Conservation (phyloP, 2,797 vertebrate species). For the Botia almorhae region DNA sequence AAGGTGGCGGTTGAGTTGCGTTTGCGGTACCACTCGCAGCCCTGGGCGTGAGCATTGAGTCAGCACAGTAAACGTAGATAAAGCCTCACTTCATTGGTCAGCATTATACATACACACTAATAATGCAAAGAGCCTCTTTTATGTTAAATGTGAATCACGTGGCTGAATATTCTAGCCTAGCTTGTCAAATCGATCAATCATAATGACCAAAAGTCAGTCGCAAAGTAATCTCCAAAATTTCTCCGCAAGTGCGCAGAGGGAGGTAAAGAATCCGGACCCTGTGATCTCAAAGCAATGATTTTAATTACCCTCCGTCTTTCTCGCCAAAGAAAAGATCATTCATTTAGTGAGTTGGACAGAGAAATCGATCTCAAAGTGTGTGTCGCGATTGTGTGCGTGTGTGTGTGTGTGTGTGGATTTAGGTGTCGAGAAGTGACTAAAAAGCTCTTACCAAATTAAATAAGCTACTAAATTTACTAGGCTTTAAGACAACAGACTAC, state of each 20-base stretch:
- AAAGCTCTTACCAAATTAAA: background rate
- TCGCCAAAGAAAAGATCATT: conserved; percentile 60
- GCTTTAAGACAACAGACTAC: too few relatives aligned
- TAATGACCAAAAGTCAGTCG: conserved; percentile 8
- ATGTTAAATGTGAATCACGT: conserved; percentile 27
- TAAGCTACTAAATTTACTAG: background rate
- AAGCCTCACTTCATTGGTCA: conserved; percentile 24
- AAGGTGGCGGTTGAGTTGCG: conserved; percentile 65
- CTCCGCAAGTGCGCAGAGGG: conserved; percentile 1
- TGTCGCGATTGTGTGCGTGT: conserved; percentile 34
- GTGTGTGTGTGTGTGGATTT: conserved; percentile 50
- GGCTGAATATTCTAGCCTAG: background rate
- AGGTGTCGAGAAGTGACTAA: background rate
- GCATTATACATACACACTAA: background rate
- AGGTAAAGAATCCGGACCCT: conserved; percentile 25
- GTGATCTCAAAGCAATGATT: conserved; percentile 47
- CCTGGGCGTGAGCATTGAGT: background rate
- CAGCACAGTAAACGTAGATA: background rate
- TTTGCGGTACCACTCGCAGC: background rate
- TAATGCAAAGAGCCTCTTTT: background rate
- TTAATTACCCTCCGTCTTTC: conserved; percentile 48
- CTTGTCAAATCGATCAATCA: conserved; percentile 29
- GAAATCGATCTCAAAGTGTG: conserved; percentile 55
- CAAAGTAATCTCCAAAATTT: conserved; percentile 29
- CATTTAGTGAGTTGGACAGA: conserved; percentile 49